Evolutionary conservation across 2,113 vertebrate species (phyloP).

Genomic region (Pseudonaja textilis): DNA sequence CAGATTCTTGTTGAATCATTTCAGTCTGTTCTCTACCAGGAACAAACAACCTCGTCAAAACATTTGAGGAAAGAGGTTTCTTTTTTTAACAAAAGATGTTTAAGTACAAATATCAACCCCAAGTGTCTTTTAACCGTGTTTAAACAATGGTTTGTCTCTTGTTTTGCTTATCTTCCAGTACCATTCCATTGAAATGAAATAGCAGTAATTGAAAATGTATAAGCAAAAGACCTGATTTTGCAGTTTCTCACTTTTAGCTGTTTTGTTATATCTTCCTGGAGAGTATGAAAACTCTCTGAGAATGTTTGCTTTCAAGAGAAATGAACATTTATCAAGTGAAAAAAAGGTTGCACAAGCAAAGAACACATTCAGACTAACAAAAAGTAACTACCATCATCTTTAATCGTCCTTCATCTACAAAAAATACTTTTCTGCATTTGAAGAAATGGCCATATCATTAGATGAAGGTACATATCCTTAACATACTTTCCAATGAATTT

Average conservation of each 20-base stretch:
- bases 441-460: background rate
- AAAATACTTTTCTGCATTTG: background rate
- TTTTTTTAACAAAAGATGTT: background rate
- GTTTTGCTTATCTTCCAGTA: background rate
- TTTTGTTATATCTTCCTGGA: conserved; percentile 6
- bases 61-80: background rate
- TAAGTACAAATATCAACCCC: background rate
- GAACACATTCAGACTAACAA: conserved; percentile 1
- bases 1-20: conserved; percentile 31
- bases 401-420: background rate
- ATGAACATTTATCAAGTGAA: background rate
- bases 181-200: background rate
- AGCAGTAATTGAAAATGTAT: conserved; percentile 24
- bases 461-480: background rate
- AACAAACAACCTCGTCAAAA: background rate
- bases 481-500: background rate
- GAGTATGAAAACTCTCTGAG: background rate
- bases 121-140: background rate
- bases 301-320: conserved; percentile 9
- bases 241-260: conserved; percentile 17
- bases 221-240: background rate
- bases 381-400: background rate
- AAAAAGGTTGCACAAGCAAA: background rate
- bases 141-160: background rate
- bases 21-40: background rate